Conservation (phyloP, 2,888 invertebrate genomes). For the Limnephilus auricula region DNA sequence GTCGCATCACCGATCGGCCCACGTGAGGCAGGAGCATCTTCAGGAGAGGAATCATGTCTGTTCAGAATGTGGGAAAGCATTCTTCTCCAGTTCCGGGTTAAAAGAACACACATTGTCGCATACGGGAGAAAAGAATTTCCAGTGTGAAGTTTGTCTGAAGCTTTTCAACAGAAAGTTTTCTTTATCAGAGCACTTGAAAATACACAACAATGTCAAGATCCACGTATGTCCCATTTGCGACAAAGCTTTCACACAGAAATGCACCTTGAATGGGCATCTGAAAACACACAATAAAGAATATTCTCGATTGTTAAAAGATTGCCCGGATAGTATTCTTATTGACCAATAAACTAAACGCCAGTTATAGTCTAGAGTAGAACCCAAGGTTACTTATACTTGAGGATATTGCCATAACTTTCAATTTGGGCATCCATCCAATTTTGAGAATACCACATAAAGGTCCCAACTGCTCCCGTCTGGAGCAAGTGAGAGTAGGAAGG, state of each 20-base stretch:
- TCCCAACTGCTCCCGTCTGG: no score
- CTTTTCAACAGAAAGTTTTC: background rate
- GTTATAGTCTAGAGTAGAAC: background rate
- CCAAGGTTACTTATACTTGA: background rate
- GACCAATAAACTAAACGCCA: background rate
- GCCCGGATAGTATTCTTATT: background rate
- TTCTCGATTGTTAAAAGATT: background rate
- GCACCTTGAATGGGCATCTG: constrained; percentile 40
- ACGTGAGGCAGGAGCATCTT: constrained; percentile 16
- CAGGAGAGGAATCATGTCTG: constrained; percentile 21
- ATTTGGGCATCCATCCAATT: no score
- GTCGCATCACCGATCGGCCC: constrained; percentile 14
- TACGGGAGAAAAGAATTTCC: constrained; percentile 29
- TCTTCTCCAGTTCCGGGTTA: background rate
- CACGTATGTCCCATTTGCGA: constrained; percentile 38
- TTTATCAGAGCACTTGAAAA: constrained; percentile 39
- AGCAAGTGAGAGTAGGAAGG: no score
- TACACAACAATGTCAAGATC: constrained; percentile 30
- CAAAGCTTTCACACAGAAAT: constrained; percentile 49
- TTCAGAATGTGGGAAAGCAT: constrained; percentile 24
- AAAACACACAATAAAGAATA: constrained; percentile 33
- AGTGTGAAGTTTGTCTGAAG: constrained; percentile 18
- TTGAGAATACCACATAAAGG: no score
- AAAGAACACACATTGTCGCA: background rate
- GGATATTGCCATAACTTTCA: background rate